These are phyloP conservation scores for Ametastegia equiseti DNA, from an alignment of 2,888 invertebrate genomes.

Conservation along the genomic window DNA sequence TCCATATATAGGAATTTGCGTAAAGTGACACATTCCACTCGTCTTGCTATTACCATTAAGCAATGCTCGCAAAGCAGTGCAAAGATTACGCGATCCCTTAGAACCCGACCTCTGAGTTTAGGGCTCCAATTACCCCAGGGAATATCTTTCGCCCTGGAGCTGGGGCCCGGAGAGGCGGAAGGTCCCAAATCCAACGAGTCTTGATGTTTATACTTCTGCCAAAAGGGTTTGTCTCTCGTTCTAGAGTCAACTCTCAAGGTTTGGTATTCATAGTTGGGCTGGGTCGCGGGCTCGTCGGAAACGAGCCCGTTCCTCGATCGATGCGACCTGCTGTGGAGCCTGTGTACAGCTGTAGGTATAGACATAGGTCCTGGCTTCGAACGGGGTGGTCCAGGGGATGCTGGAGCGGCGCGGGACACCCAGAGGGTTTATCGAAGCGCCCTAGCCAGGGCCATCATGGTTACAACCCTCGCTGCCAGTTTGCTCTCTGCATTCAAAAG, in stretches of 20 bases:
- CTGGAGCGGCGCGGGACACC: neutral
- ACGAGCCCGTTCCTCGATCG: slow-evolving; percentile 25
- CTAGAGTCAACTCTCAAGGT: slow-evolving; percentile 9
- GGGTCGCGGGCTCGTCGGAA: slow-evolving; percentile 20
- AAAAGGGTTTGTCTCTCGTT: slow-evolving; percentile 26
- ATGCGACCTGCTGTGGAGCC: slow-evolving; percentile 26
- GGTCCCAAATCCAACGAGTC: neutral
- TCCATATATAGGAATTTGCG: too few relatives aligned
- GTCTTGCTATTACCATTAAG: neutral
- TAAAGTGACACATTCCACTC: neutral
- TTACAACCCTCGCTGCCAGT: neutral
- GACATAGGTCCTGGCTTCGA: neutral
- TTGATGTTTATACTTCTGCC: slow-evolving; percentile 3
- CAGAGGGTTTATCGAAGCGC: slow-evolving; percentile 11
- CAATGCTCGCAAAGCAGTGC: neutral
- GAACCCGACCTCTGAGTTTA: too few relatives aligned
- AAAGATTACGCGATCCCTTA: neutral
- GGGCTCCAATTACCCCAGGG: neutral
- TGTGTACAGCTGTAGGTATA: neutral
- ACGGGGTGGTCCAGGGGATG: slow-evolving; percentile 36
- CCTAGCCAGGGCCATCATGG: neutral
- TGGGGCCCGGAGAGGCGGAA: neutral
- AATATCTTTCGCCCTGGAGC: neutral
- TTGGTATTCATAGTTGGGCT: slow-evolving; percentile 3
- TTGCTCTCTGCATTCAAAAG: slow-evolving; percentile 17